A percentile compares a stretch with the other conserved stretches of the same genome.
phyloP scores from a whole-genome alignment of 2,888 invertebrate genomes.

The Marasmarcha lunaedactyla region DNA sequence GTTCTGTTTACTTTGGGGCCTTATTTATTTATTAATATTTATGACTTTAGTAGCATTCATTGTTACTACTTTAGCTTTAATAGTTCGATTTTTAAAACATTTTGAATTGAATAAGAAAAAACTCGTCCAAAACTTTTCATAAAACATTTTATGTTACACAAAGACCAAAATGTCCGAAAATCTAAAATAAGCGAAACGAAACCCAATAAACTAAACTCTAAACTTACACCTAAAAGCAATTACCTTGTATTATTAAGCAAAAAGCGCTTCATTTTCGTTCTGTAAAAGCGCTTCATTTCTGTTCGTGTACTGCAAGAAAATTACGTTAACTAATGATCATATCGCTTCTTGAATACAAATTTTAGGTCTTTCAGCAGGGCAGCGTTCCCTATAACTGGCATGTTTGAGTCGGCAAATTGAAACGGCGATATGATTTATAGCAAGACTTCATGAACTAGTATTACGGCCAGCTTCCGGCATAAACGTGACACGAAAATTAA shows the following conservation, averaged over 20 bases:
- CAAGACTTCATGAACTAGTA: constrained; percentile 49
- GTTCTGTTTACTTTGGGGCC: no score
- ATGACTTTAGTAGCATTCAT: no score
- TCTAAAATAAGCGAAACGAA: no score
- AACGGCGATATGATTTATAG: constrained; percentile 63
- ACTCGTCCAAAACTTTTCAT: no score
- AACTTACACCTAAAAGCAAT: constrained; percentile 45
- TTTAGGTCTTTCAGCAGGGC: constrained; percentile 52
- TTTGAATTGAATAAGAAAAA: no score
- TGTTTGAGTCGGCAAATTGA: constrained; percentile 60
- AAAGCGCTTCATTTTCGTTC: neutral
- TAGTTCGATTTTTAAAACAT: no score
- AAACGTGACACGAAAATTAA: constrained; percentile 50
- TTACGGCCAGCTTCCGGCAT: constrained; percentile 45
- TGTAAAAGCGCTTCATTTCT: neutral
- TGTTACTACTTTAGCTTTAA: no score
- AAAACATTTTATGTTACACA: no score
- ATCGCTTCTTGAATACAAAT: constrained; percentile 64
- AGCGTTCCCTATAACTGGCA: constrained; percentile 40
- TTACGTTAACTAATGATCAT: constrained; percentile 64
- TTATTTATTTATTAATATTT: no score
- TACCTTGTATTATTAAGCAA: constrained; percentile 28
- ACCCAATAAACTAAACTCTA: constrained; percentile 25
- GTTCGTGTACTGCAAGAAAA: constrained; percentile 50
- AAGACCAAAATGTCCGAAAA: no score